Base-by-base conservation (phyloP, 1,140 invertebrate species). In the Papilio polytes region DNA sequence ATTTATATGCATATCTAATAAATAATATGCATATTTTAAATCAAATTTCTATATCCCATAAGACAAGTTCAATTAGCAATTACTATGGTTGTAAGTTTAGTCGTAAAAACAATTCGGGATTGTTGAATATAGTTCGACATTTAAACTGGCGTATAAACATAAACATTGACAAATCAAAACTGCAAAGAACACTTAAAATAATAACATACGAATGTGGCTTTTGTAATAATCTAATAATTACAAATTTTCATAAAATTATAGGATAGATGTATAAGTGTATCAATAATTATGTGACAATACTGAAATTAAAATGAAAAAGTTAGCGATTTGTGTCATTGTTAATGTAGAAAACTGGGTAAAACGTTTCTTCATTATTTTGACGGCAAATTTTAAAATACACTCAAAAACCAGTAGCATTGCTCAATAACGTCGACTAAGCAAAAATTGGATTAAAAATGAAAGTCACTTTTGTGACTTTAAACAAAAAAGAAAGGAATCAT, bases 401-500 rank as follows among this genome's bases (percentile, higher is more conserved):
- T 70, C 26, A 12, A 31, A 70, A 70, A 31, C 63, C 63, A 36
- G 63, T 36, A 70, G 26, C 12, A 31, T 31, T 31, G 26, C 22
- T 31, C 4, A 70, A 31, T 36, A 70, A 31, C 20, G 63, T 31
- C 63, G 26, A 70, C 63, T 70, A 70, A 70, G 63, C 63, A 70
- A 36, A 31, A 36, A 31, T 70, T 70, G 63, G 26, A 70, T 13
- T 70, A 70, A 70, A 70, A 70, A 70, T 70, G 63, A 70, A 70
- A 70, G 63, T 70, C 63, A 31, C 63, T 70, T 31, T 70, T 70
- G 26, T 70, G 26, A 70, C 63, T 70, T 70, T 31, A 31, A 70
- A 70, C 63, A 70, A 70, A 70, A 70, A 70, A 70, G 63, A 70
- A 70, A 70, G 26, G 22, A 70, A 31, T 70, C 63, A 70, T 70